Base-by-base conservation (phyloP, 2,113 vertebrate species). In the Scophthalmus maximus region DNA sequence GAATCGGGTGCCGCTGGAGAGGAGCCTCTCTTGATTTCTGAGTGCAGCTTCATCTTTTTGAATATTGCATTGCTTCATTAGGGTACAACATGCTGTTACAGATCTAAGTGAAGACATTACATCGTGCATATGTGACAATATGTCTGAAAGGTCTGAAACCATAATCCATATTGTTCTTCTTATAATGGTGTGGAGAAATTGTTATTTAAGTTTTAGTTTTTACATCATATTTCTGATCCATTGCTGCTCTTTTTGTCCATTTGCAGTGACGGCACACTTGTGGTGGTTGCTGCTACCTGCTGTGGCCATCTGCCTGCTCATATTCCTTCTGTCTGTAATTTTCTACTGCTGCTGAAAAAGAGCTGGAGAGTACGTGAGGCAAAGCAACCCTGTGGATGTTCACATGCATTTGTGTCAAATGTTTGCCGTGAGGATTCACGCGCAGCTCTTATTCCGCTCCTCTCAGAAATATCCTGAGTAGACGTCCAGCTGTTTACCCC, bases 271-370 rank as follows among this genome's bases (percentile, higher is more conserved):
- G 20, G 17, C 2, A 7, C 12, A 57, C 64, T 57, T 82, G 50
- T n/a, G 90, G 76, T 90, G 78, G 86, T 23, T 78, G 58, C 55
- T 90, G 74, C 27, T 91, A 29, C 73, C 86, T 38, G 75, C 84
- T 44, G 84, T 75, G 5, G 64, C 46, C 9, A 29, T 88, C 57
- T 86, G 76, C 55, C 8, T 88, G 32, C 8, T 52, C 22, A 12
- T 87, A 30, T 61, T 78, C 42, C 40, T 89, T 11, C 18, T 83
- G 23, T 66, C 67, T 20, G 50, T 90, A 42, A 27, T 84, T 12
- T 36, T 86, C 32, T 88, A 15, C 69, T 88, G 67, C 73, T 86
- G 68, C 38, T 42, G 79, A 57, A 90, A 53, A 52, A 90, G 71
- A 80, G 36, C 72, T 11, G 59, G 34, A 65, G 88, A 75, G 91